Conservation (phyloP, 2,797 vertebrate genomes). For the Falco berigora region DNA sequence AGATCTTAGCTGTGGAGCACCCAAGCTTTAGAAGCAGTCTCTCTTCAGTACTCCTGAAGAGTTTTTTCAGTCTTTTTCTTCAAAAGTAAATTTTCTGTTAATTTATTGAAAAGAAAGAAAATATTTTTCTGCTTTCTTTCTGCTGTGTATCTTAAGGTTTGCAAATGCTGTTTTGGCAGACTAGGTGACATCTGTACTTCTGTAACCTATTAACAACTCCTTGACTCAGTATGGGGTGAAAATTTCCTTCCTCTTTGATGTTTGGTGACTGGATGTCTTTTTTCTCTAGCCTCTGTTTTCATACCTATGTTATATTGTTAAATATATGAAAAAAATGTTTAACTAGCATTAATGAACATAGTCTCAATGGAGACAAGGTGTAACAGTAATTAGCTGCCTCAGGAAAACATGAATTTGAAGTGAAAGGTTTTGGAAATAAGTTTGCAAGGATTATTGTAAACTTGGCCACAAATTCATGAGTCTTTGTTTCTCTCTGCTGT, state of each 20-base stretch:
- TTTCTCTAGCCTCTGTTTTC: background rate
- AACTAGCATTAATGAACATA: background rate
- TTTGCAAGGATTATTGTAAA: background rate
- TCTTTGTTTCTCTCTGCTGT: background rate
- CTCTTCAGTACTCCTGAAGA: background rate
- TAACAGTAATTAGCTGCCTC: background rate
- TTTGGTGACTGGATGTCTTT: background rate
- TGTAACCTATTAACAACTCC: background rate
- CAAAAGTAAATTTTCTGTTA: background rate
- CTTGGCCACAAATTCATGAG: background rate
- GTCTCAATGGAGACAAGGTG: background rate
- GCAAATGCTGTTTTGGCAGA: background rate
- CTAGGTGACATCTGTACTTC: background rate
- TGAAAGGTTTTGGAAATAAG: background rate
- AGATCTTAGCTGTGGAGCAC: background rate
- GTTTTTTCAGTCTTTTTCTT: background rate
- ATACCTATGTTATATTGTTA: background rate
- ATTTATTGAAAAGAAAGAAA: background rate
- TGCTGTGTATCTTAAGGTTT: background rate
- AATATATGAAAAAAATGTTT: background rate
- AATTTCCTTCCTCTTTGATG: background rate
- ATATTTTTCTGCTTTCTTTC: background rate
- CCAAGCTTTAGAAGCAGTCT: background rate
- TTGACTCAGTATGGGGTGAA: background rate
- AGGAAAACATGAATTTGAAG: background rate